Evolutionary conservation across 2,113 vertebrate genomes (phyloP).

Genomic region (Gambusia affinis): DNA sequence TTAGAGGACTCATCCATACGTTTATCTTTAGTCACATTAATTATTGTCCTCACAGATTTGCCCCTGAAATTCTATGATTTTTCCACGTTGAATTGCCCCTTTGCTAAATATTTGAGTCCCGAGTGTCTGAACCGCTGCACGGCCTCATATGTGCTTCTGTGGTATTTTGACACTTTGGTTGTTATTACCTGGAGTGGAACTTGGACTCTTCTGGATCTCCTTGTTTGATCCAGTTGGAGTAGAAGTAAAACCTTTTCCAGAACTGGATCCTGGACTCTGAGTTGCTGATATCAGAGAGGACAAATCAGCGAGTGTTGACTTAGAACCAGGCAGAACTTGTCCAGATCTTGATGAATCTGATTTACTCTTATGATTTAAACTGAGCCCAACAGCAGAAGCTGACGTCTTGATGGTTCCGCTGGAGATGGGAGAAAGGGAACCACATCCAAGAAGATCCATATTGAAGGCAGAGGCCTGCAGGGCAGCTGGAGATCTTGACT

Average conservation of each 20-base stretch:
- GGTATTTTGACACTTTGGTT: neutral
- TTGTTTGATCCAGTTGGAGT: neutral
- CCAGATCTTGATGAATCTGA: slow-evolving; percentile 2
- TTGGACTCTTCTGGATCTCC: slow-evolving; percentile 17
- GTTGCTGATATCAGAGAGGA: slow-evolving; percentile 19
- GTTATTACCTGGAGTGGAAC: slow-evolving; percentile 50
- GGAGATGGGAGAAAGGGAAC: neutral
- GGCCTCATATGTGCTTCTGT: neutral
- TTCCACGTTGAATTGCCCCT: too few relatives aligned
- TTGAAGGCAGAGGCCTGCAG: slow-evolving; percentile 12
- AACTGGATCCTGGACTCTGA: slow-evolving; percentile 17
- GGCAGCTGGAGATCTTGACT: neutral
- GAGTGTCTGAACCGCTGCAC: neutral
- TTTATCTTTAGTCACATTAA: too few relatives aligned
- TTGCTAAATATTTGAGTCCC: neutral
- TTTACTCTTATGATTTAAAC: neutral
- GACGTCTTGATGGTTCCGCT: neutral
- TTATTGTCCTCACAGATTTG: too few relatives aligned
- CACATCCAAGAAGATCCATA: neutral
- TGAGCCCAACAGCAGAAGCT: neutral
- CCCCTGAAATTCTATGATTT: too few relatives aligned
- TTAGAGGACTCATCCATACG: too few relatives aligned
- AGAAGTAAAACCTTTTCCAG: slow-evolving; percentile 11
- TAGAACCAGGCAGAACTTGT: slow-evolving; percentile 12
- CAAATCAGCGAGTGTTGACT: slow-evolving; percentile 15